These are phyloP conservation scores for Pogonocichla stellata DNA, from an alignment of 2,113 vertebrate genomes.

Conservation along the genomic window DNA sequence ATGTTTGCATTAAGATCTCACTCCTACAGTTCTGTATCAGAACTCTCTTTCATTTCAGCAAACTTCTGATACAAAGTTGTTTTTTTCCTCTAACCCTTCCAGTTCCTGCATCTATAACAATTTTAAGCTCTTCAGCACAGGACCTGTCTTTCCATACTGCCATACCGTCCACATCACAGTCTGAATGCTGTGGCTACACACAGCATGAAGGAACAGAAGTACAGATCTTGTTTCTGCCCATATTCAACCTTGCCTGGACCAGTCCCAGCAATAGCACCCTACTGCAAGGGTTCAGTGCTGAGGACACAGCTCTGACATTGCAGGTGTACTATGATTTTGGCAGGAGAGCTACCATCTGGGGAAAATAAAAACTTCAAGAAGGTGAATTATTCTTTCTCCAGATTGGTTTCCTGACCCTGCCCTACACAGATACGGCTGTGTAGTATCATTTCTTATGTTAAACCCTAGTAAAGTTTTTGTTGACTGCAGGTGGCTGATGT, in stretches of 20 bases:
- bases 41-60: background rate
- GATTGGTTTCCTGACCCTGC: background rate
- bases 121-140: background rate
- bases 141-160: background rate
- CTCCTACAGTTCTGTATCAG: background rate
- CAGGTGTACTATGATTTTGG: background rate
- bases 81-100: background rate
- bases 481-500: background rate
- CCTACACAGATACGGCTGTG: background rate
- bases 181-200: background rate
- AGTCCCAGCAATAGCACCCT: background rate
- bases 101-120: background rate
- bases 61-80: rapidly evolving
- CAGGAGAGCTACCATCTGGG: background rate
- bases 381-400: background rate
- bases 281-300: background rate
- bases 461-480: background rate
- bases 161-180: background rate
- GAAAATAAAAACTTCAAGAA: background rate
- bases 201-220: background rate
- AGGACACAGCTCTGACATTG: background rate
- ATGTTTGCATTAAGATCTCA: background rate
- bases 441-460: rapidly evolving
- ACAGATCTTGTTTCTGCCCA: background rate
- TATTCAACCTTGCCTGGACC: background rate